Base-by-base conservation (phyloP, 2,888 invertebrate species). In the Microctonus brassicae region DNA sequence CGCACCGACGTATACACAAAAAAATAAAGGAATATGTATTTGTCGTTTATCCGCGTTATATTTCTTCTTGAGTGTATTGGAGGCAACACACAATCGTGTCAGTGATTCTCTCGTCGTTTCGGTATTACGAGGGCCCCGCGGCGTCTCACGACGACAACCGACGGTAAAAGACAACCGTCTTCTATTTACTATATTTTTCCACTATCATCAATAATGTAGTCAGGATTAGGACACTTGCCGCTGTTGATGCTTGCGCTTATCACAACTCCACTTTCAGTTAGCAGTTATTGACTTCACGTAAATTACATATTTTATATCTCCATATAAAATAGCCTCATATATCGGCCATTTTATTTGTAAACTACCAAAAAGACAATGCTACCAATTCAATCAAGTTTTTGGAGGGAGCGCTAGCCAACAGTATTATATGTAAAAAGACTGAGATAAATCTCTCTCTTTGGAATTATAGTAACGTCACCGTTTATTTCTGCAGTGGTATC, bases 341-440 rank as follows among this genome's bases (percentile, higher is more conserved):
- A 84, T 85, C 87, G 87, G 87, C 87, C 87, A 87, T 87, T 87
- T 87, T 87, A 86, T 87, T 86, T 86, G 87, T 87, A 86, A 87
- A 87, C 87, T 87, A 87, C 85, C 82, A 84, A 84, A 77, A 84
- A 83, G 81, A 78, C 85, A 84, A 82, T 82, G 82, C 78, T 84
- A 82, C 87, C 87, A 87, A 86, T 83, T 73, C 75, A 77, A 78
- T 79, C 80, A 78, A 79, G 76, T 78, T 86, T 85, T 86, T 85
- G 85, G 84, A 84, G 82, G 84, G 84, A 84, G 83, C 61, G 64
- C 74, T 72, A 57, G 61, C 69, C 55, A 64, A 52, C 61, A 70
- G 39, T 39, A n/a, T n/a, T n/a, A n/a, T n/a, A n/a, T n/a, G n/a
- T n/a, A n/a, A n/a, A n/a, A n/a, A n/a, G n/a, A n/a, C n/a, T n/a